Conservation (phyloP, 2,797 vertebrate species). For the Acanthurus tractus region DNA sequence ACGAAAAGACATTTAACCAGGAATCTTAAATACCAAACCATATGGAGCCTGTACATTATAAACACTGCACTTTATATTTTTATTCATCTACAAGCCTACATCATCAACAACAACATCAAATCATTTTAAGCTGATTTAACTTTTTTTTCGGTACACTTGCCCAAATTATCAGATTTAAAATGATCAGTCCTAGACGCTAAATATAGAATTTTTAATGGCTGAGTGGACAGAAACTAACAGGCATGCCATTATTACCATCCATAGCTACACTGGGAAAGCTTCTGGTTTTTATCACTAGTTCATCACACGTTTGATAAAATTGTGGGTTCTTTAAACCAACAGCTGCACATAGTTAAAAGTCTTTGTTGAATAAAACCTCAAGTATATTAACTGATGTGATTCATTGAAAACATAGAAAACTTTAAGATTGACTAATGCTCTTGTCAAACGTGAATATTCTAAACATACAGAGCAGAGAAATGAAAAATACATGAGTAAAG, state of each 20-base stretch:
- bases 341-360: background rate
- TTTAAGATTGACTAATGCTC: background rate
- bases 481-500: background rate
- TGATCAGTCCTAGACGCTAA: too few species aligned
- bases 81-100: too few species aligned
- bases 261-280: background rate
- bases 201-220: background rate
- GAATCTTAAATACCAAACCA: too few species aligned
- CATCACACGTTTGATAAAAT: background rate
- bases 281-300: background rate
- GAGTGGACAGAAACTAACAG: background rate
- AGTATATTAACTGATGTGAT: background rate
- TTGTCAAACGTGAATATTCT: too few species aligned
- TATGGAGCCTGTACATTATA: too few species aligned
- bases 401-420: background rate
- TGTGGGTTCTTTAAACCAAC: background rate
- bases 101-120: too few species aligned
- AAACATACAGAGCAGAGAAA: background rate
- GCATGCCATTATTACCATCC: background rate
- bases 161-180: too few species aligned
- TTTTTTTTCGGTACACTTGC: too few species aligned
- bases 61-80: too few species aligned
- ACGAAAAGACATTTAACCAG: too few species aligned
- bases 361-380: background rate
- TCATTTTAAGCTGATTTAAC: too few species aligned